Percentiles rank a stretch among this genome's conserved stretches.
phyloP scores from a whole-genome alignment of 2,888 invertebrate genomes.

The Alentia gelatinosa region DNA sequence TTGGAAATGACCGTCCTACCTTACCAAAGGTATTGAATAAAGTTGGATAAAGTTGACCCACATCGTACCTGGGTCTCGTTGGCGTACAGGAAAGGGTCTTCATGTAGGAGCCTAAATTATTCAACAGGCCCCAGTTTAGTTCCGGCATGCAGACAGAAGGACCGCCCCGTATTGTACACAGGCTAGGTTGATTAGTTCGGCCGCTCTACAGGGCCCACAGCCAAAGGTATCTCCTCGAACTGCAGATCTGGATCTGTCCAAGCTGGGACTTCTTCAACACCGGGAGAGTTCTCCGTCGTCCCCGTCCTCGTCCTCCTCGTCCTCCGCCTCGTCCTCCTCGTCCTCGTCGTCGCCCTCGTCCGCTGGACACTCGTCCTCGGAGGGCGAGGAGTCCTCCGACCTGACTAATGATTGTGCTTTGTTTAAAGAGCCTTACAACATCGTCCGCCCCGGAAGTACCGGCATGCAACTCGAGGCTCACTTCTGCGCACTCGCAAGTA shows the following conservation, averaged over 20 bases:
- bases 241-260: slow-evolving; percentile 38
- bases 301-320: neutral
- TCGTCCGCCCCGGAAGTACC: slow-evolving; percentile 27
- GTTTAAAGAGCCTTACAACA: slow-evolving; percentile 52
- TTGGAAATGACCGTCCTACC: no score
- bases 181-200: no score
- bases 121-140: no score
- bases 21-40: no score
- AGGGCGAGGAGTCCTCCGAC: slow-evolving; percentile 1
- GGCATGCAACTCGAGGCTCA: slow-evolving; percentile 39
- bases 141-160: no score
- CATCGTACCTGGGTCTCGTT: no score
- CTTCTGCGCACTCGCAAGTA: slow-evolving; percentile 37
- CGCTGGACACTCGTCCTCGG: neutral
- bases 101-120: no score
- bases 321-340: neutral
- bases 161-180: no score
- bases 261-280: neutral
- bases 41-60: no score
- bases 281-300: neutral
- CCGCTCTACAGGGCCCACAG: no score
- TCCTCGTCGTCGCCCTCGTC: neutral
- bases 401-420: slow-evolving; percentile 37
- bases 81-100: no score
- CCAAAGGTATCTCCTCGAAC: no score